These are phyloP conservation scores for Pseudomugil tenellus DNA, from an alignment of 2,797 vertebrate genomes.

Conservation along the genomic window DNA sequence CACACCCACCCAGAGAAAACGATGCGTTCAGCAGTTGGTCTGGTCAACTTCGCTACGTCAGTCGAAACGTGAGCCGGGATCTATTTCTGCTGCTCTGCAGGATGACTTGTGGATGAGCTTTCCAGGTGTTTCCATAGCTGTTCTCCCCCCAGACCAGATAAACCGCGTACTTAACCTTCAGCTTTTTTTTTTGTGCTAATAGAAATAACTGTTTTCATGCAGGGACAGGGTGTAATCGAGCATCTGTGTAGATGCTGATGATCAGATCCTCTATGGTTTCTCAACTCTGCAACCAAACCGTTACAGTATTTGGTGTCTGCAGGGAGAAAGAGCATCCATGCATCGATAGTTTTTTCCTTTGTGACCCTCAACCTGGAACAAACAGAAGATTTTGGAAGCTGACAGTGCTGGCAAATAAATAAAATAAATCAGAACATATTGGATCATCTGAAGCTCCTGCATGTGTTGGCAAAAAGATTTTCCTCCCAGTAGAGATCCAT, in stretches of 20 bases:
- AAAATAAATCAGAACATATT: conserved; percentile 36
- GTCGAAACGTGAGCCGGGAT: conserved; percentile 72
- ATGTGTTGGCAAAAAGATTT: conserved; percentile 29
- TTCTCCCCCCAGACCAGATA: conserved; percentile 11
- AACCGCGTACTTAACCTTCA: conserved; percentile 19
- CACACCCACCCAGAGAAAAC: conserved; percentile 58
- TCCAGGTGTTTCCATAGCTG: conserved; percentile 29
- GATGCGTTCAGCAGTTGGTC: conserved; percentile 71
- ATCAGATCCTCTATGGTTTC: not conserved
- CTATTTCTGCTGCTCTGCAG: conserved; percentile 71
- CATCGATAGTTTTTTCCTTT: conserved; percentile 6
- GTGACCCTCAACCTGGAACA: conserved; percentile 35
- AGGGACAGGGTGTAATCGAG: conserved; percentile 3
- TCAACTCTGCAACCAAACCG: conserved; percentile 32
- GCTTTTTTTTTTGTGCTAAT: conserved; percentile 20
- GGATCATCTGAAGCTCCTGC: conserved; percentile 37
- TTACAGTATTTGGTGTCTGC: conserved; percentile 43
- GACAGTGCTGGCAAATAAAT: not conserved
- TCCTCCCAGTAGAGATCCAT: conserved; percentile 23
- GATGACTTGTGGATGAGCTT: conserved; percentile 36
- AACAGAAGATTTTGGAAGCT: conserved; percentile 33
- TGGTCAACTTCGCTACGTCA: conserved; percentile 55
- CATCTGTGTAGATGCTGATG: not conserved
- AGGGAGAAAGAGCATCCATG: conserved; percentile 7
- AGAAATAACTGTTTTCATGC: conserved; percentile 17